Conservation (phyloP, 2,113 vertebrate species). For the Alethe diademata region DNA sequence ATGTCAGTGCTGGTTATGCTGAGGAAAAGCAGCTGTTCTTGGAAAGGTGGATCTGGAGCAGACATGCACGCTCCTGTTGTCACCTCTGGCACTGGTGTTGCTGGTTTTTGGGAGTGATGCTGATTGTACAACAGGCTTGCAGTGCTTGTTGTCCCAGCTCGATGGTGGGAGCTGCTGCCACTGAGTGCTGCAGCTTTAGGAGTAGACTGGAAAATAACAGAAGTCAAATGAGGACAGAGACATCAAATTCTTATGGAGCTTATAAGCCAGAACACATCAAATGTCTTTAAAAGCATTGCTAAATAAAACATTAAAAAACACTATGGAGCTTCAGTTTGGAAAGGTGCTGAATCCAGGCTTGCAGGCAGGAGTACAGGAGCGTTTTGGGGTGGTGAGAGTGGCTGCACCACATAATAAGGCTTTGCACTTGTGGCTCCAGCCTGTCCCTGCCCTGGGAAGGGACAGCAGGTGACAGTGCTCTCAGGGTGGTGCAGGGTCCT, state of each 20-base stretch:
- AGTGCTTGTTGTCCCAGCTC: not conserved
- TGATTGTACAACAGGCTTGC: fast-evolving
- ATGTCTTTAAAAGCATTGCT: not conserved
- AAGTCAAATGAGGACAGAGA: not conserved
- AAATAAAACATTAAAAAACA: not conserved
- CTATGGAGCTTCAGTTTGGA: not conserved
- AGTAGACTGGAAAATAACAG: not conserved
- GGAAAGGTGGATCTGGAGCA: not conserved
- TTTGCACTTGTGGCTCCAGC: not conserved
- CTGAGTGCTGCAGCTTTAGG: fast-evolving
- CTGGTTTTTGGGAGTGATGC: not conserved
- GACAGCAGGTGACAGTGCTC: not conserved
- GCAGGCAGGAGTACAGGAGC: not conserved
- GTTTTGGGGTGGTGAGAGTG: fast-evolving
- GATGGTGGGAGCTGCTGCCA: fast-evolving
- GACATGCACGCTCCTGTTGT: not conserved
- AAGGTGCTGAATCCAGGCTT: not conserved
- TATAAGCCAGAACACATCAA: not conserved
- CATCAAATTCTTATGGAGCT: not conserved
- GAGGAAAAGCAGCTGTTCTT: not conserved
- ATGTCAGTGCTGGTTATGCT: fast-evolving
- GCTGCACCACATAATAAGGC: not conserved
- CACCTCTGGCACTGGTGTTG: not conserved
- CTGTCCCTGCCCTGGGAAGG: not conserved
- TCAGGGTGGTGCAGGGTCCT: too few species aligned